Conservation (phyloP, 1,140 invertebrate genomes). For the Papilio dardanus region DNA sequence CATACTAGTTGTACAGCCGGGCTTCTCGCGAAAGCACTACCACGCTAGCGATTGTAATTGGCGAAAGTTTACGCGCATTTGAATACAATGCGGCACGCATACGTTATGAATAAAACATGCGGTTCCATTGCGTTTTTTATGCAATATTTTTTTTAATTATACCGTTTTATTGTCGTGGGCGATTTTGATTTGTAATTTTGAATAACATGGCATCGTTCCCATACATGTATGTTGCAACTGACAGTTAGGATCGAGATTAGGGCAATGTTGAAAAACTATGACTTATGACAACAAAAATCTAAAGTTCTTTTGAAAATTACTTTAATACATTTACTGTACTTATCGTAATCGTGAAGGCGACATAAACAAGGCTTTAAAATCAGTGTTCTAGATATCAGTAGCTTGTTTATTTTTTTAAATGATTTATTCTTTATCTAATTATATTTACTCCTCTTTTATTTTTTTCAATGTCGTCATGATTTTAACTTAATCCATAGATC, state of each 20-base stretch:
- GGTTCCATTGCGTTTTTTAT: conserved; percentile 58
- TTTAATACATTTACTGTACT: no score
- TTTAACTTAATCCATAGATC: no score
- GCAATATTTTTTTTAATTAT: conserved; percentile 61
- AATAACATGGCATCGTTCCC: conserved; percentile 1
- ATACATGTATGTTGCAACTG: background rate
- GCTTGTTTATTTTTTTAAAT: no score
- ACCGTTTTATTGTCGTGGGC: conserved; percentile 51
- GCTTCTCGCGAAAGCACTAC: conserved; percentile 52
- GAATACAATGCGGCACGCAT: conserved; percentile 66
- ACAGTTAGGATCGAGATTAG: background rate
- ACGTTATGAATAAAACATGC: conserved; percentile 67
- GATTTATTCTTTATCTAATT: no score
- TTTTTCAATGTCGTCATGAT: no score
- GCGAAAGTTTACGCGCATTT: conserved; percentile 68
- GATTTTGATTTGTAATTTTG: conserved; percentile 38
- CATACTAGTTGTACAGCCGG: conserved; percentile 46
- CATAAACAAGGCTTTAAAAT: no score
- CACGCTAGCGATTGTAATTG: conserved; percentile 54
- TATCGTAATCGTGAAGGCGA: no score
- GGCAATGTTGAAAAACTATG: no score
- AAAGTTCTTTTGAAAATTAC: no score
- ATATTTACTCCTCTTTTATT: no score
- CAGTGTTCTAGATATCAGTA: no score
- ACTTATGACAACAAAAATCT: no score